Percentiles rank a stretch among this genome's conserved stretches.
phyloP scores from a whole-genome alignment of 2,797 vertebrate genomes.

The Salarias fasciatus region DNA sequence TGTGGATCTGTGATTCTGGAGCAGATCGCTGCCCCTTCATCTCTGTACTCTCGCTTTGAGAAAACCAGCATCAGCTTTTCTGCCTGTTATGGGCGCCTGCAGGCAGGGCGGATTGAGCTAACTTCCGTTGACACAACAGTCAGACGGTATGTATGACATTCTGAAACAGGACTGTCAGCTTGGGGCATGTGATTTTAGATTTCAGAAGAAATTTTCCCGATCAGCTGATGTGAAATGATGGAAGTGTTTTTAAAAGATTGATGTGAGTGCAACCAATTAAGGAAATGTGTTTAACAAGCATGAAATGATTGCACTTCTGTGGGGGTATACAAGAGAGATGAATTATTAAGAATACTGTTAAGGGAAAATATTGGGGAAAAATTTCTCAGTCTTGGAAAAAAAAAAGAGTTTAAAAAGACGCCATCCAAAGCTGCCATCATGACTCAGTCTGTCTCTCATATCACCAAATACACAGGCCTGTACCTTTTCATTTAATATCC shows the following conservation, averaged over 20 bases:
- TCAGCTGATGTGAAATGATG: background rate
- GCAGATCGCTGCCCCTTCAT: background rate
- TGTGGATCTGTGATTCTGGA: slow-evolving; percentile 13
- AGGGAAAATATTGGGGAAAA: background rate
- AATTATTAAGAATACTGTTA: background rate
- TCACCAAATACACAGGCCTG: too few relatives aligned
- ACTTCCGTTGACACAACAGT: slow-evolving; percentile 46
- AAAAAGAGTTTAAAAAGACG: too few relatives aligned
- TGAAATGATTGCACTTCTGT: background rate
- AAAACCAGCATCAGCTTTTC: slow-evolving; percentile 16
- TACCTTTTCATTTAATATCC: too few relatives aligned
- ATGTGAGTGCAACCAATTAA: slow-evolving; percentile 20
- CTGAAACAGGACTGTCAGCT: slow-evolving; percentile 18
- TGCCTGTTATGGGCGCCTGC: slow-evolving; percentile 22
- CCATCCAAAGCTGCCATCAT: too few relatives aligned
- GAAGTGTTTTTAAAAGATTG: slow-evolving; percentile 6
- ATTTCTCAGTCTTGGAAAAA: too few relatives aligned
- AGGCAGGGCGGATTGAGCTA: background rate
- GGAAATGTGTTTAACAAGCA: background rate
- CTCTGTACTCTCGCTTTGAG: slow-evolving; percentile 4
- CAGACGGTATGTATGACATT: background rate
- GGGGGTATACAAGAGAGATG: background rate
- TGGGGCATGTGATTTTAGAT: background rate
- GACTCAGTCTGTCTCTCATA: too few relatives aligned
- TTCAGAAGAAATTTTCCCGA: background rate